These are phyloP conservation scores for Dicaeum eximium DNA, from an alignment of 2,113 vertebrate genomes.

Conservation along the genomic window DNA sequence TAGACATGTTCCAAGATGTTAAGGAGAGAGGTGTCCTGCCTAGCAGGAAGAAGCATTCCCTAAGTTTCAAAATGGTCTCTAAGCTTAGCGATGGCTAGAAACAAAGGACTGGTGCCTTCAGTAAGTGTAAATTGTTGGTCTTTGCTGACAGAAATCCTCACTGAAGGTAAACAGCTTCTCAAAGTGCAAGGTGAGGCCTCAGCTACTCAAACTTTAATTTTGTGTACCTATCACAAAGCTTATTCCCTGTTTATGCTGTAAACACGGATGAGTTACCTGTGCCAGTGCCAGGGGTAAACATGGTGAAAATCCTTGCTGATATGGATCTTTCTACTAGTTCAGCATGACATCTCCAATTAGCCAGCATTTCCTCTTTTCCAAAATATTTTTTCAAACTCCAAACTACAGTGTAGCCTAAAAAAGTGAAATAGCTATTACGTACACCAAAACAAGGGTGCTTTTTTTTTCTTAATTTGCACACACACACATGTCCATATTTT, in stretches of 20 bases:
- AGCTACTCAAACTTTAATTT: background rate
- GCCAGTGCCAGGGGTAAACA: background rate
- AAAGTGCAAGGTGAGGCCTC: background rate
- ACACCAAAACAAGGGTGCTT: background rate
- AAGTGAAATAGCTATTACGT: background rate
- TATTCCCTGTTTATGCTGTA: background rate
- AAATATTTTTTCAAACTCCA: background rate
- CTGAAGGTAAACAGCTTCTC: background rate
- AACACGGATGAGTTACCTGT: background rate
- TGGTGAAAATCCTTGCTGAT: background rate
- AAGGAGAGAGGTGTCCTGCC: background rate
- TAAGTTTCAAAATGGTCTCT: background rate
- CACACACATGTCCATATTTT: fast-evolving
- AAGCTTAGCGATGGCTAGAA: background rate
- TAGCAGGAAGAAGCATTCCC: background rate
- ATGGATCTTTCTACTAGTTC: background rate
- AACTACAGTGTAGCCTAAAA: background rate
- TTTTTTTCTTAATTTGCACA: background rate
- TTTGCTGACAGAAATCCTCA: background rate
- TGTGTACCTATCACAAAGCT: background rate
- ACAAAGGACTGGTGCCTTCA: background rate
- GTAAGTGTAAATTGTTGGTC: background rate
- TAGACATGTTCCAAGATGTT: background rate
- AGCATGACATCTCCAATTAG: background rate
- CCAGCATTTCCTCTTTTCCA: background rate